Percentiles rank a stretch among this genome's conserved stretches.
phyloP scores from a whole-genome alignment of 2,113 vertebrate species.

The Progne subis region DNA sequence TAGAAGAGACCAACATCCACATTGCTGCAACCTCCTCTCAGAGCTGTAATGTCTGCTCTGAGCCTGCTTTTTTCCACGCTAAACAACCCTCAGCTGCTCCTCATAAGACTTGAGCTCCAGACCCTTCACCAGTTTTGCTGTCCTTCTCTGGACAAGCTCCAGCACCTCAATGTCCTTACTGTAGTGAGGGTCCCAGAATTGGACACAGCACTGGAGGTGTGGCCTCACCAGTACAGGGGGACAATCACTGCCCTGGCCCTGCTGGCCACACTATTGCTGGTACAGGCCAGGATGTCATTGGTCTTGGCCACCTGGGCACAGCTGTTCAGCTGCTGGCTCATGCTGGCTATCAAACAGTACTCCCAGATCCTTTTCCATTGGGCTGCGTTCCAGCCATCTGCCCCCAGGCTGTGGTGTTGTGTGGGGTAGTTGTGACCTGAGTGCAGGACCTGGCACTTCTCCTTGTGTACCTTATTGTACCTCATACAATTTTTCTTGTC shows the following conservation, averaged over 20 bases:
- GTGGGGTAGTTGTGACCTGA: neutral
- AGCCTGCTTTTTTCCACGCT: neutral
- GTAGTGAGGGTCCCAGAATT: neutral
- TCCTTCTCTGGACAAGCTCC: neutral
- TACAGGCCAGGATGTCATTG: neutral
- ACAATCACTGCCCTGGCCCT: neutral
- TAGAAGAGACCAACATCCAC: neutral
- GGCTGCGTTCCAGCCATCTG: neutral
- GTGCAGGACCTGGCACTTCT: rapidly evolving
- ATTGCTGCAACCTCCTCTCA: neutral
- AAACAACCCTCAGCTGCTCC: neutral
- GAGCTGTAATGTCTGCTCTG: neutral
- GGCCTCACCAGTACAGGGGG: neutral
- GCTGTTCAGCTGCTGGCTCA: neutral
- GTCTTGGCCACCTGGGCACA: neutral
- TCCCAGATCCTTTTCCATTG: neutral
- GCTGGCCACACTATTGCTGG: neutral
- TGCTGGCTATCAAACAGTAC: neutral
- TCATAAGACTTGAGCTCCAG: neutral
- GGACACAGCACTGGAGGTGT: rapidly evolving
- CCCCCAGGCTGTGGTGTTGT: rapidly evolving
- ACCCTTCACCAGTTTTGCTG: neutral
- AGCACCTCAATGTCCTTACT: neutral
- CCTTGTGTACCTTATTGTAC: neutral
- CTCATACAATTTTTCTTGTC: too few species aligned